Evolutionary conservation across 2,797 vertebrate species (phyloP), one percentile per base, ranked within the genome.

Genomic region (Clarias platycephalus): DNA sequence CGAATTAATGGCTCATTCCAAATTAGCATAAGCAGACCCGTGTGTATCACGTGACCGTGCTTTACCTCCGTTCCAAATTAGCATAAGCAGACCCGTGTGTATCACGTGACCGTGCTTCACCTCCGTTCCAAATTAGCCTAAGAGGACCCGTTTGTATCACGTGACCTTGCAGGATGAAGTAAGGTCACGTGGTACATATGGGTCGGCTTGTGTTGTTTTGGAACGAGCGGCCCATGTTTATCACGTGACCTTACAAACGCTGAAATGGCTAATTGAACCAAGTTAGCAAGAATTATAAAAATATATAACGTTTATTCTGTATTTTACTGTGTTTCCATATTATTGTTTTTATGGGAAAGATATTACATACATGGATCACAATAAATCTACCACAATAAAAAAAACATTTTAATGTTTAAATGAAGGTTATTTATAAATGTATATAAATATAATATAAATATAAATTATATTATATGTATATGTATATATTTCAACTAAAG

Each of bases 101-200:
- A 12, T 84, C 31, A 81, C 78, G 15, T 67, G 58, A 80, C 66
- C 22, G 5, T 26, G 12, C 8, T 28, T 40, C 71, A 2, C 44
- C 44, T 49, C 44, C 62, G 9, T 26, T 83, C 88, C 83, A 81
- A 64, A 86, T 89, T 84, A 87, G 67, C 84, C 81, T 86, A 44
- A 57, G 16, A 20, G 26, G 24, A 16, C 80, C 80, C 37, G 44
- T 64, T 5, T 6, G 24, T 20, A 16, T 82, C 31, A 81, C 78
- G 15, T 67, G 58, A 80, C 67, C 28, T 20, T 28, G 20, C 8
- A 12, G 44, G 44, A 49, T 0, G 26, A 40, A 20, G 8, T 22
- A 28, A 20, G 28, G 76, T 80, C 58, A 67, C 15, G 78, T 78
- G 26, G 82, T 16, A 20, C 34, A 13, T 4, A 64, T 34, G 28